Conservation (phyloP, 2,888 invertebrate species). For the Ectemnius cavifrons region DNA sequence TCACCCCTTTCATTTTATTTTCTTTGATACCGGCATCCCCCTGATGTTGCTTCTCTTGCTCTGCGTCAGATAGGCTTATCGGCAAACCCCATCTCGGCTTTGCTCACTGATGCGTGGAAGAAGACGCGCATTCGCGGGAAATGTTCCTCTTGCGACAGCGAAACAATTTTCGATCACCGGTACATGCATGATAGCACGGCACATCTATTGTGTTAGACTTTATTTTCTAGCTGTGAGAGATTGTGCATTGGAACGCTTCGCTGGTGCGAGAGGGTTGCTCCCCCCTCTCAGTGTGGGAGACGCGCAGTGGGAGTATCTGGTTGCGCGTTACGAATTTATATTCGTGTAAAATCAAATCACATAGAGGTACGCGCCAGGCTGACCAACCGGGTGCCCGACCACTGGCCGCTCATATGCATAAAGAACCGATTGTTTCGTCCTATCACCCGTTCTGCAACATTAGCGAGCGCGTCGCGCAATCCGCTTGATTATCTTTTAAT, state of each 20-base stretch:
- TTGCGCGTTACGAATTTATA: conserved; percentile 71
- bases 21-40: conserved; percentile 7
- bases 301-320: conserved; percentile 45
- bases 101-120: conserved; percentile 22
- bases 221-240: too few species aligned
- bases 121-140: neutral
- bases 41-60: neutral
- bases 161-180: too few species aligned
- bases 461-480: conserved; percentile 67
- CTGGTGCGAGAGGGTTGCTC: too few species aligned
- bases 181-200: too few species aligned
- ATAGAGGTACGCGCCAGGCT: conserved; percentile 34
- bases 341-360: conserved; percentile 74
- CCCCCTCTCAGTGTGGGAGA: too few species aligned
- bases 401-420: conserved; percentile 70
- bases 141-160: too few species aligned
- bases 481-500: conserved; percentile 76
- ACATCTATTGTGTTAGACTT: too few species aligned
- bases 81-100: conserved; percentile 14
- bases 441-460: conserved; percentile 69
- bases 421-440: conserved; percentile 71
- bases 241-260: too few species aligned
- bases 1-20: neutral
- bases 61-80: conserved; percentile 22
- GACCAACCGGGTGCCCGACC: conserved; percentile 22